phyloP scores from a whole-genome alignment of 2,888 invertebrate species.

The Amiota communis region DNA sequence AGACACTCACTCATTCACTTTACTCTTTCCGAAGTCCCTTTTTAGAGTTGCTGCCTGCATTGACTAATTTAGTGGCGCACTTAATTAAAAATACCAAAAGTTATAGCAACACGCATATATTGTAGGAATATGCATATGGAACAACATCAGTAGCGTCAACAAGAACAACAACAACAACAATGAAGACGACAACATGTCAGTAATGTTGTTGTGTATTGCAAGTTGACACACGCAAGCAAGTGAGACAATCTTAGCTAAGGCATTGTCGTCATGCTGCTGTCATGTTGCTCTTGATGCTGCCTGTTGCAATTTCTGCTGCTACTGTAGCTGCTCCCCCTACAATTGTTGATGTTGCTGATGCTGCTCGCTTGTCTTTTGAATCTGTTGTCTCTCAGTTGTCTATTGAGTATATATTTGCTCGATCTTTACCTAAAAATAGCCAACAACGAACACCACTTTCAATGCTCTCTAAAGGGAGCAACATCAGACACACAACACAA shows the following conservation, averaged over 20 bases:
- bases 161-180: no score
- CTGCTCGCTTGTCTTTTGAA: slow-evolving; percentile 23
- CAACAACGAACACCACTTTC: slow-evolving; percentile 20
- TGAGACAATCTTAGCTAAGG: slow-evolving; percentile 35
- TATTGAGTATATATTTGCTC: neutral
- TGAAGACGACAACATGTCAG: slow-evolving; percentile 43
- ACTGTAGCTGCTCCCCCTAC: neutral
- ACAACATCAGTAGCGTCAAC: slow-evolving; percentile 23
- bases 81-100: slow-evolving; percentile 60
- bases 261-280: slow-evolving; percentile 33
- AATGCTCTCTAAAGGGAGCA: slow-evolving; percentile 19
- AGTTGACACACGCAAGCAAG: slow-evolving; percentile 43
- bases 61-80: slow-evolving; percentile 66
- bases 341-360: neutral
- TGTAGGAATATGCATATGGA: slow-evolving; percentile 43
- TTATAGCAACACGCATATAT: slow-evolving; percentile 30
- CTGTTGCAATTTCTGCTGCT: neutral
- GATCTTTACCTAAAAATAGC: slow-evolving; percentile 29
- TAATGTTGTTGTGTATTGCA: neutral
- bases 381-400: slow-evolving; percentile 8
- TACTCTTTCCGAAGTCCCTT: neutral
- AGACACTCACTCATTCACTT: neutral
- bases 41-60: slow-evolving; percentile 22
- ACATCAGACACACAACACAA: slow-evolving; percentile 1
- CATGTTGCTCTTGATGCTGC: slow-evolving; percentile 38